Percentiles rank a stretch among this genome's conserved stretches.
Evolutionary conservation across 2,113 vertebrate genomes (phyloP).

Genomic region (Eulemur rufifrons): DNA sequence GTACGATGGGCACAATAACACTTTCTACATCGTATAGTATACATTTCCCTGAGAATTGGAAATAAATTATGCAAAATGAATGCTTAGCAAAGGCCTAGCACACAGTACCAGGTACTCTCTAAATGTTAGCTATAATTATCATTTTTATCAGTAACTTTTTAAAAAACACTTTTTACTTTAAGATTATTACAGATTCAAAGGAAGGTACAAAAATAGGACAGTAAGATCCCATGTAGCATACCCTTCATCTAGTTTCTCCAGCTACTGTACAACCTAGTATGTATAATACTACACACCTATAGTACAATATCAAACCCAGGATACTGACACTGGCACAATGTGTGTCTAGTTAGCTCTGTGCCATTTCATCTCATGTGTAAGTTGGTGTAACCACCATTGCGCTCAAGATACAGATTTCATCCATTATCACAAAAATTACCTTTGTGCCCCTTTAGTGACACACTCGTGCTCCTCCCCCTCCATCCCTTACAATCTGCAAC

Average conservation of each 20-base stretch:
- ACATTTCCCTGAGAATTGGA: no score
- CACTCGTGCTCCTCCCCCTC: fast-evolving
- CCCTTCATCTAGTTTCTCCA: not conserved
- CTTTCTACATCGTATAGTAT: no score
- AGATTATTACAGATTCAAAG: not conserved
- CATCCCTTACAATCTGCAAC: not conserved
- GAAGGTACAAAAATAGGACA: not conserved
- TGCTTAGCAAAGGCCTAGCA: not conserved
- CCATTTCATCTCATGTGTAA: not conserved
- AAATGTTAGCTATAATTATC: not conserved
- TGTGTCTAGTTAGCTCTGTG: not conserved
- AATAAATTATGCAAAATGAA: not conserved
- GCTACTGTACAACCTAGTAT: fast-evolving
- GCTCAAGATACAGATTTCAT: not conserved
- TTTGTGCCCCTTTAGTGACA: not conserved
- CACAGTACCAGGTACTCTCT: not conserved
- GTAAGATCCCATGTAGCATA: not conserved
- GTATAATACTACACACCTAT: fast-evolving
- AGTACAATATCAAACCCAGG: not conserved
- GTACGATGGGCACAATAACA: no score
- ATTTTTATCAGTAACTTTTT: not conserved
- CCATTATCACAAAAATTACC: not conserved
- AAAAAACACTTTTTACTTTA: not conserved
- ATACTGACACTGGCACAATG: no score
- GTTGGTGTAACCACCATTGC: not conserved